Evolutionary conservation across 64 coral and sea anemone species (phyloP).

Genomic region (Dendrophyllia cribrosa): DNA sequence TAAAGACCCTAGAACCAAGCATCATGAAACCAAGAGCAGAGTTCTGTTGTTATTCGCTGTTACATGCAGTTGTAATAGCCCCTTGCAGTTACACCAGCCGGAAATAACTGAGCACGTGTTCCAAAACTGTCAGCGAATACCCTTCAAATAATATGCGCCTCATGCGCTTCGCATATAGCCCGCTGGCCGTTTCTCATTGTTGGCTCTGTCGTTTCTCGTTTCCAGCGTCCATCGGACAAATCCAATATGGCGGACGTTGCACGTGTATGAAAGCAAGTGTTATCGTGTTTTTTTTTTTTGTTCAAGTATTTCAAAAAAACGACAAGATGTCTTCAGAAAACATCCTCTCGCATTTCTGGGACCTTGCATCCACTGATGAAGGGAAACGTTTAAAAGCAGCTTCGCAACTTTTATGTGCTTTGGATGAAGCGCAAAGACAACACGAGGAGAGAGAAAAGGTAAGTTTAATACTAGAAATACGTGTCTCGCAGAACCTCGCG

Average conservation of each 20-base stretch:
- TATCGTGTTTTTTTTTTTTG: background rate
- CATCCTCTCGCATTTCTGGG: slow-evolving; percentile 87
- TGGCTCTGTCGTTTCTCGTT: background rate
- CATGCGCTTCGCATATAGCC: background rate
- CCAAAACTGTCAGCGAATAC: background rate
- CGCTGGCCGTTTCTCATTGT: background rate
- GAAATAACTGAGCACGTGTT: slow-evolving; percentile 22
- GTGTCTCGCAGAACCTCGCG: too few relatives aligned
- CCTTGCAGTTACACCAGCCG: background rate
- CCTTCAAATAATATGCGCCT: background rate
- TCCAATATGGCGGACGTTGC: slow-evolving; percentile 3
- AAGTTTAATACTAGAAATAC: too few relatives aligned
- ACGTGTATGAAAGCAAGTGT: background rate
- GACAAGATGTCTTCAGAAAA: slow-evolving; percentile 72
- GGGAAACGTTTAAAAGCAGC: slow-evolving; percentile 78
- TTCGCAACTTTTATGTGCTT: slow-evolving; percentile 47
- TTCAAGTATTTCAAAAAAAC: background rate
- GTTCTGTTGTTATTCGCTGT: too few relatives aligned
- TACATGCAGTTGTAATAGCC: background rate
- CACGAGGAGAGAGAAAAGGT: slow-evolving; percentile 32
- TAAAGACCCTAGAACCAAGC: background rate
- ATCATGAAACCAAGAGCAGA: background rate
- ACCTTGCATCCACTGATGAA: slow-evolving; percentile 87
- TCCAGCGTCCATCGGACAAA: background rate
- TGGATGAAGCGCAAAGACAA: slow-evolving; percentile 61